Base-by-base conservation (phyloP, 2,888 invertebrate species). In the Carcina quercana region DNA sequence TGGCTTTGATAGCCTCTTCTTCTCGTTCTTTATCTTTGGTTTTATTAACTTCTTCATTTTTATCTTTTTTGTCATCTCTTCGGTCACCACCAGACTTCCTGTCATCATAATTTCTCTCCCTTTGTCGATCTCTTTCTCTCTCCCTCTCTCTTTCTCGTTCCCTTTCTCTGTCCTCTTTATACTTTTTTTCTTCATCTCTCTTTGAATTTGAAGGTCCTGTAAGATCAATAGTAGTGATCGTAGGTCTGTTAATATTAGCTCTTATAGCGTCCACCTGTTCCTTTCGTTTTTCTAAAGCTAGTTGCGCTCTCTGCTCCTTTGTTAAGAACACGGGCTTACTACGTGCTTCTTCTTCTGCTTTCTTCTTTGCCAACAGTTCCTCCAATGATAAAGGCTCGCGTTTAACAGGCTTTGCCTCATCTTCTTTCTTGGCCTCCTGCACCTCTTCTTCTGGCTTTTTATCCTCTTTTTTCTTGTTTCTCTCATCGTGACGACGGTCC, bases 321-420 rank as follows among this genome's bases (percentile, higher is more conserved):
- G 96, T 95, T 20, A 99, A 80, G 66, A 99, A 99, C 15, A 97
- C 96, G 0, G 99, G 99, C 86, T 98, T 98, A 50, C 96, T 95
- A 30, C 94, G 88, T 1, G 95, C 96, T 56, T 93, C 94, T 67
- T 98, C 97, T 62, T 97, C 97, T 0, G 95, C 95, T 61, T 98
- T 97, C 64, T 97, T 97, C 72, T 97, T 97, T 0, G 95, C 93
- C 28, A 99, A 78, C 22, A 99, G 71, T 66, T 99, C 98, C 67
- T 99, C 99, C 34, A 99, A 79, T 3, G 98, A 98, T 10, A 98
- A 76, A 0, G 99, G 99, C 61, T 98, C 97, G 29, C 67, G 84
- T 72, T 61, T 84, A 11, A 59, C 49, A 3, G 54, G 60, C 43
- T 71, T 85, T 3, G 68, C 55, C 12, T 78, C 76, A 7, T 85